phyloP scores from a whole-genome alignment of 1,140 invertebrate species.

The Drosophila lacertosa region DNA sequence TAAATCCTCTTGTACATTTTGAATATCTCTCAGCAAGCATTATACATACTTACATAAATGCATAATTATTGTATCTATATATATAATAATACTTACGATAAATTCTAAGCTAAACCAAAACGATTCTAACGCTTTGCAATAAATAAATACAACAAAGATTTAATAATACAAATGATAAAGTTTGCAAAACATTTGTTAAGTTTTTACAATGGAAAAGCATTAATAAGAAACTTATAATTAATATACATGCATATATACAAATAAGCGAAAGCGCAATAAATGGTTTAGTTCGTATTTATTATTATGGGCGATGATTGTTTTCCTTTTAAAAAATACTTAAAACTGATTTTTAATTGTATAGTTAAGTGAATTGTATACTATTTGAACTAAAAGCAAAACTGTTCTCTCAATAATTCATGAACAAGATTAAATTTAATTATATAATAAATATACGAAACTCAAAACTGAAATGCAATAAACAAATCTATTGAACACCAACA shows the following conservation, averaged over 20 bases:
- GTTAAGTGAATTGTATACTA: constrained; percentile 80
- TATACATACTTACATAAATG: constrained; percentile 39
- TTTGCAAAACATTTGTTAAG: constrained; percentile 79
- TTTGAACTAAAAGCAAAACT: constrained; percentile 69
- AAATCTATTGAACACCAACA: constrained; percentile 77
- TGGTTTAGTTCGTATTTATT: constrained; percentile 57
- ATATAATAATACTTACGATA: constrained; percentile 44
- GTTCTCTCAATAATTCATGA: constrained; percentile 79
- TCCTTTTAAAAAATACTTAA: constrained; percentile 41
- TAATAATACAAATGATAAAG: constrained; percentile 44
- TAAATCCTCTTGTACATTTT: constrained; percentile 58
- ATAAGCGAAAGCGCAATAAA: constrained; percentile 9
- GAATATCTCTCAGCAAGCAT: constrained; percentile 51
- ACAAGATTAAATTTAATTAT: constrained; percentile 69
- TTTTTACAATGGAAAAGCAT: constrained; percentile 77
- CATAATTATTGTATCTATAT: constrained; percentile 46
- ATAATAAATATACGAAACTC: constrained; percentile 57
- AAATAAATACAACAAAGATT: constrained; percentile 28
- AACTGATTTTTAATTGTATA: constrained; percentile 79
- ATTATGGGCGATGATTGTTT: constrained; percentile 30
- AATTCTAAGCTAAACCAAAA: constrained; percentile 39
- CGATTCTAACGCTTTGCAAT: constrained; percentile 54
- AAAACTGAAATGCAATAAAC: constrained; percentile 74
- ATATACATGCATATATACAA: constrained; percentile 30
- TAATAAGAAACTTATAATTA: constrained; percentile 69